A percentile compares a stretch with the other conserved stretches of the same genome.
Evolutionary conservation across 2,113 vertebrate species (phyloP).

Genomic region (Felis chaus): DNA sequence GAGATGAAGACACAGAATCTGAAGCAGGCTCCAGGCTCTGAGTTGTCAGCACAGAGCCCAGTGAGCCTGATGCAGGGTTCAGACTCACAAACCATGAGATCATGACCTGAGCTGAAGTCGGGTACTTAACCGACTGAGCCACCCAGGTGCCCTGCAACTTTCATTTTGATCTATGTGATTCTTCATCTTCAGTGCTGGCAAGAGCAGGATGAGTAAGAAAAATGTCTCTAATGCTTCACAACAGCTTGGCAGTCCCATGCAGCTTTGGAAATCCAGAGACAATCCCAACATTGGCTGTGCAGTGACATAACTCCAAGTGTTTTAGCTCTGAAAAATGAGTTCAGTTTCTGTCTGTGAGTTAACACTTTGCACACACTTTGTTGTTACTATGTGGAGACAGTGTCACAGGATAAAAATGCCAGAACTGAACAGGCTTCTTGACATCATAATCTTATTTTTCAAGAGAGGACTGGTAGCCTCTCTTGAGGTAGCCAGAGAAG

Average conservation of each 20-base stretch:
- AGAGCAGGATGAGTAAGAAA: not conserved
- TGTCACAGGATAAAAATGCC: not conserved
- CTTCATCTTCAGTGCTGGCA: conserved; percentile 22
- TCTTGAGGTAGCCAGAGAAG: not conserved
- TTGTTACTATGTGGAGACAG: not conserved
- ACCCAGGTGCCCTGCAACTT: not conserved
- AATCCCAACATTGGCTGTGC: not conserved
- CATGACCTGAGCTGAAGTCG: no score
- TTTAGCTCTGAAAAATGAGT: conserved; percentile 57
- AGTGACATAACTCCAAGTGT: conserved; percentile 34
- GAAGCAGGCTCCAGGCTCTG: no score
- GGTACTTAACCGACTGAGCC: no score
- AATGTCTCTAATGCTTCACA: not conserved
- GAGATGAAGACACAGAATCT: no score
- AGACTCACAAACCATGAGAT: no score
- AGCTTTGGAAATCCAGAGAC: not conserved
- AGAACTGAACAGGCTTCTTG: not conserved
- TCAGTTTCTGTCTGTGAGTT: conserved; percentile 36
- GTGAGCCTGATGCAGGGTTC: no score
- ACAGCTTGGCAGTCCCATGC: not conserved
- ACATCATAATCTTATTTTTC: not conserved
- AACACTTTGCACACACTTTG: not conserved
- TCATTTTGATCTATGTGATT: not conserved
- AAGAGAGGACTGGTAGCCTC: not conserved
- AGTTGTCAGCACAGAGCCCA: no score